These are phyloP conservation scores for Loripinus fragilis DNA, from an alignment of 2,888 invertebrate genomes.

Conservation along the genomic window DNA sequence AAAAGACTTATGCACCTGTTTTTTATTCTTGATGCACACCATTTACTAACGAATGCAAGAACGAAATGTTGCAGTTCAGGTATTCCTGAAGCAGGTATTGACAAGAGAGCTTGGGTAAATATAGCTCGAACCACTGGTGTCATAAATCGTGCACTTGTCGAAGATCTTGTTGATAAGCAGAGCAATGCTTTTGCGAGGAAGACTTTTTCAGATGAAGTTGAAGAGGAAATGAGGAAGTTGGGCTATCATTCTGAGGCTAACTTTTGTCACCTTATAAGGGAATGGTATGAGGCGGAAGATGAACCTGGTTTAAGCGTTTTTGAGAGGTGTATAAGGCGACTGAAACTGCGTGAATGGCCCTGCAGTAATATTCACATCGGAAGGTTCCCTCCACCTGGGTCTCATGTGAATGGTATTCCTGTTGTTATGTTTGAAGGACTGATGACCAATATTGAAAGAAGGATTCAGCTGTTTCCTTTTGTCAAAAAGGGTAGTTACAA, in stretches of 20 bases:
- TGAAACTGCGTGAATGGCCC: too few species aligned
- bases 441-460: slow-evolving; percentile 43
- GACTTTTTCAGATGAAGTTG: slow-evolving; percentile 34
- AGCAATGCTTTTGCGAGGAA: slow-evolving; percentile 31
- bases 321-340: slow-evolving; percentile 34
- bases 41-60: slow-evolving; percentile 4
- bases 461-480: slow-evolving; percentile 22
- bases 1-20: not conserved
- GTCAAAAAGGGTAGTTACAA: slow-evolving; percentile 26
- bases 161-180: slow-evolving; percentile 45
- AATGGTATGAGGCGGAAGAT: slow-evolving; percentile 39
- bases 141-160: slow-evolving; percentile 11
- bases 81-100: not conserved
- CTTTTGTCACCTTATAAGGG: slow-evolving; percentile 30
- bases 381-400: slow-evolving; percentile 13
- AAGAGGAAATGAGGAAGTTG: not conserved
- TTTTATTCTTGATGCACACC: slow-evolving; percentile 12
- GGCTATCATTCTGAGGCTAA: slow-evolving; percentile 18
- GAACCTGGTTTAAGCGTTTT: slow-evolving; percentile 34
- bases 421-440: slow-evolving; percentile 46
- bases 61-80: not conserved
- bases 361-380: not conserved
- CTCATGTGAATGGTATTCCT: slow-evolving; percentile 39
- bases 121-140: not conserved
- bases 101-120: not conserved